These are phyloP conservation scores for Melanargia galathea DNA, from an alignment of 2,888 invertebrate species.

Conservation along the genomic window DNA sequence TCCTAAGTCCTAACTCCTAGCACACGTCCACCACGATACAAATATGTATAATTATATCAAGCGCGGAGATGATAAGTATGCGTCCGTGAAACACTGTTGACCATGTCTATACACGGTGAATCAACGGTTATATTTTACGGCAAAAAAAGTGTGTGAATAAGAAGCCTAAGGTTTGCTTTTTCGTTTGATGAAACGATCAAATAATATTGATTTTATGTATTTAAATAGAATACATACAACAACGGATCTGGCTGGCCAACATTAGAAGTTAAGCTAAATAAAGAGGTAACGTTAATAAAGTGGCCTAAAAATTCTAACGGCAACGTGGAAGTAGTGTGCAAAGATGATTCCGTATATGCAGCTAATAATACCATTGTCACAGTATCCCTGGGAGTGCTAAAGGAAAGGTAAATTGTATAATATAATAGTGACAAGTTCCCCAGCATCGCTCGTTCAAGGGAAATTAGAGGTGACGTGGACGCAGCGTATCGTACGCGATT, in stretches of 20 bases:
- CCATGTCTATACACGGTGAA: no score
- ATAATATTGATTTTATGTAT: not conserved
- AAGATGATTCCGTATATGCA: constrained; percentile 74
- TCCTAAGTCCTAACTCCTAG: no score
- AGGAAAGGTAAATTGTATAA: constrained; percentile 67
- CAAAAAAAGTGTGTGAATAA: no score
- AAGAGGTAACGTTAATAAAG: constrained; percentile 55
- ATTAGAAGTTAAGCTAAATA: constrained; percentile 55
- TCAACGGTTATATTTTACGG: no score
- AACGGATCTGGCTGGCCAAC: constrained; percentile 58
- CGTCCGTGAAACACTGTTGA: no score
- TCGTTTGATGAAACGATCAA: no score
- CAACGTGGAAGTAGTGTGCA: constrained; percentile 67
- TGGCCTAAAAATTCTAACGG: constrained; percentile 51
- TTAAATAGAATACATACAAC: constrained; percentile 61
- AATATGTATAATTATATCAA: no score
- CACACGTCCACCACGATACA: no score
- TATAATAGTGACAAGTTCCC: not conserved
- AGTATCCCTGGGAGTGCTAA: constrained; percentile 86
- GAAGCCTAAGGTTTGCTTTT: not conserved
- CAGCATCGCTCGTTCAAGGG: not conserved
- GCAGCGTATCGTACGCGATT: no score
- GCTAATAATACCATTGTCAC: constrained; percentile 86
- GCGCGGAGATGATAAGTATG: no score
- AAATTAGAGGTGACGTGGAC: not conserved